Evolutionary conservation across 2,113 vertebrate species (phyloP).

Genomic region (Otocyon megalotis): DNA sequence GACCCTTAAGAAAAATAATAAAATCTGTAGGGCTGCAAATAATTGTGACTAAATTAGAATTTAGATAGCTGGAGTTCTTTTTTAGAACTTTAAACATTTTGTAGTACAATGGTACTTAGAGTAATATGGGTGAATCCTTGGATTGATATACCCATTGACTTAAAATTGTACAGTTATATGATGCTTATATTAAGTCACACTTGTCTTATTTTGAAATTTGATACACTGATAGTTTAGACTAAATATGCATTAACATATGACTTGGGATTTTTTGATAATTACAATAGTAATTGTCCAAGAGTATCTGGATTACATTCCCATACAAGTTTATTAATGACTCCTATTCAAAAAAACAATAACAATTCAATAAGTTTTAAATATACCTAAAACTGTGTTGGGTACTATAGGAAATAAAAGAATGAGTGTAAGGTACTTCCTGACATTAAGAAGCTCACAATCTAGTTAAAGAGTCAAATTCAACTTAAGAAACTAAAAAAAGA

Average conservation of each 20-base stretch:
- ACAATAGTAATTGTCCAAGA: background rate
- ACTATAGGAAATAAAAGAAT: background rate
- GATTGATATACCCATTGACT: background rate
- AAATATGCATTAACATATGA: background rate
- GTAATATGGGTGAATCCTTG: background rate
- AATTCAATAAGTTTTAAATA: background rate
- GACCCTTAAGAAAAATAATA: background rate
- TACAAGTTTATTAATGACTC: background rate
- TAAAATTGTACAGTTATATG: background rate
- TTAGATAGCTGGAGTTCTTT: background rate
- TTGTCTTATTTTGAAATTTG: background rate
- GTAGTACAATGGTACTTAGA: background rate
- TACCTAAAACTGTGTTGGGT: background rate
- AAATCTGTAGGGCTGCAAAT: background rate
- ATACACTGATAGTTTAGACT: background rate
- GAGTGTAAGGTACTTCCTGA: background rate
- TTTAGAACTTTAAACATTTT: slow-evolving; percentile 8
- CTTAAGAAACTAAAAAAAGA: slow-evolving; percentile 36
- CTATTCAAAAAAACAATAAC: background rate
- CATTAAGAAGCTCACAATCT: background rate
- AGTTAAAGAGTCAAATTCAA: slow-evolving; percentile 44
- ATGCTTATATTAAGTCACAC: background rate
- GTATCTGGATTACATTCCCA: background rate
- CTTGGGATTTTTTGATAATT: background rate
- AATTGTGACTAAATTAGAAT: background rate